Conservation (phyloP, 2,797 vertebrate species). For the Loriculus beryllinus region DNA sequence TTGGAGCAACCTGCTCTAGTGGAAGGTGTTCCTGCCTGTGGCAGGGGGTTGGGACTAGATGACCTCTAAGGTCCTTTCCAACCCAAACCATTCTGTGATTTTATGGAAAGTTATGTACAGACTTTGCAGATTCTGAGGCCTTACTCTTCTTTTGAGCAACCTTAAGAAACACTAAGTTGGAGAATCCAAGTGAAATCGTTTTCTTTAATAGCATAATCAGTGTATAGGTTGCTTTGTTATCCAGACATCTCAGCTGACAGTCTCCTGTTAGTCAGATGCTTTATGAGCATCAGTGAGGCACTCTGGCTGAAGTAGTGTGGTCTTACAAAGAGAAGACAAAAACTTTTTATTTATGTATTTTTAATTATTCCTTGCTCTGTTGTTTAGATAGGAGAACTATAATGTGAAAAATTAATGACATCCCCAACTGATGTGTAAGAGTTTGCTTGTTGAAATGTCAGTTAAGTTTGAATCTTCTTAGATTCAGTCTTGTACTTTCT, state of each 20-base stretch:
- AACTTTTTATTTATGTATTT: not conserved
- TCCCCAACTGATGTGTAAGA: not conserved
- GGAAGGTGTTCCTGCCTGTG: no score
- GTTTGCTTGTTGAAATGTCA: not conserved
- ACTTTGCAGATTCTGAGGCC: not conserved
- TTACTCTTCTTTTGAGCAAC: not conserved
- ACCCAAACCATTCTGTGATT: not conserved
- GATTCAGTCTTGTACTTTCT: not conserved
- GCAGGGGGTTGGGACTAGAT: no score
- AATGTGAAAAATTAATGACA: not conserved
- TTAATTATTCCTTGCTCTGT: not conserved
- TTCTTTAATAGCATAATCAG: not conserved
- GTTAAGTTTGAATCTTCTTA: not conserved
- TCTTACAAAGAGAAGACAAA: not conserved
- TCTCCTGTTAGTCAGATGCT: not conserved
- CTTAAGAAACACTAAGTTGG: not conserved
- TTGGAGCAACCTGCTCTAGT: no score
- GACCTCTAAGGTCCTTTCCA: no score
- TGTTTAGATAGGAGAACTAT: not conserved
- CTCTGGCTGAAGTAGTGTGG: not conserved
- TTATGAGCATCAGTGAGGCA: not conserved
- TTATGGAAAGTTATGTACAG: not conserved
- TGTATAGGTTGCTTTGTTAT: not conserved
- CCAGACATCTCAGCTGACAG: not conserved
- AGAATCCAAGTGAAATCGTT: not conserved